These are phyloP conservation scores for Pleuronectes platessa DNA, from an alignment of 2,113 vertebrate species.

Conservation along the genomic window DNA sequence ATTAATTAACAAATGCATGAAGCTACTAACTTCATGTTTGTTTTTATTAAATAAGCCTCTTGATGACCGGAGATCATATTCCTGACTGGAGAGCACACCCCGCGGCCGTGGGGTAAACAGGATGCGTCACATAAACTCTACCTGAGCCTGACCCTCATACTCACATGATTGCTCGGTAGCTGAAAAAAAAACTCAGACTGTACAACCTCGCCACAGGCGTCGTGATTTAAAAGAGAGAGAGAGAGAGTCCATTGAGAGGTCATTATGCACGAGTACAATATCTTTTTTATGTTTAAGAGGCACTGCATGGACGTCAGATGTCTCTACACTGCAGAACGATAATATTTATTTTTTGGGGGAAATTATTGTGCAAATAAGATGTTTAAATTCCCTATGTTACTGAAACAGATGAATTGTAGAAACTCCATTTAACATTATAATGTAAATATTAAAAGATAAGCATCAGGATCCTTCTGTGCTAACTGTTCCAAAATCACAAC, in stretches of 20 bases:
- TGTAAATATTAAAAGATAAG: too few relatives aligned
- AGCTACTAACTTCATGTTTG: neutral
- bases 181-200: neutral
- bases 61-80: conserved; percentile 43
- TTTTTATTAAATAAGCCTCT: conserved; percentile 19
- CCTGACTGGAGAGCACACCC: conserved; percentile 82
- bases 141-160: conserved; percentile 63
- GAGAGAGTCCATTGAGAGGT: conserved; percentile 15
- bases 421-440: too few relatives aligned
- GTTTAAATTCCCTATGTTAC: neutral
- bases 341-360: neutral
- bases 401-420: too few relatives aligned
- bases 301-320: neutral
- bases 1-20: neutral
- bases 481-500: neutral
- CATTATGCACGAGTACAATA: neutral
- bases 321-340: too few relatives aligned
- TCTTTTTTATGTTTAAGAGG: conserved; percentile 16
- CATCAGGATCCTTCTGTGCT: too few relatives aligned
- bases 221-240: conserved; percentile 1
- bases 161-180: conserved; percentile 38
- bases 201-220: conserved; percentile 52
- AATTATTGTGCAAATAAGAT: too few relatives aligned
- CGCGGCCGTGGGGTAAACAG: conserved; percentile 86
- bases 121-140: conserved; percentile 85